Evolutionary conservation across 2,888 invertebrate species (phyloP), one percentile per base, ranked within the genome.

Genomic region (Orthosia cruda): DNA sequence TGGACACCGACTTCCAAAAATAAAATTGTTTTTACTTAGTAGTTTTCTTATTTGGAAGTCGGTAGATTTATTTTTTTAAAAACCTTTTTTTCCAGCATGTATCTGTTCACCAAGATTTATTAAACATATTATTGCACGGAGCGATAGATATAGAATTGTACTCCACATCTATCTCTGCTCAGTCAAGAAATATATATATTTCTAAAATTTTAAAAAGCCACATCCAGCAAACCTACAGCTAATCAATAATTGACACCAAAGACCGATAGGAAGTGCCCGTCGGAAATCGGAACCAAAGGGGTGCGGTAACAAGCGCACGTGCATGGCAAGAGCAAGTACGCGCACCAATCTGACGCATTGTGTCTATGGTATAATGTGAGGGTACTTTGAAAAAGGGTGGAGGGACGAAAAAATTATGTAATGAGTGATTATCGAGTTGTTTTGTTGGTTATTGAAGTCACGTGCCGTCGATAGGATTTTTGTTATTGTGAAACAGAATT

Each of bases 191-290:
- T 3, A 26, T 26, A 3, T 26, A 26, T 26, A 26, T 32, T 45
- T 54, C 18, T 61, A 12, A 57, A 16, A 4, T 26, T 26, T 4
- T 50, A 50, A 50, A 49, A 50, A 23, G 85, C 63, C 88, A 73
- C 72, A 70, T 87, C 87, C 64, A 87, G 88, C 40, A 61, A n/a
- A 61, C n/a, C 26, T 81, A 86, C 77, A 86, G 47, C 72, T 59
- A 67, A 90, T 90, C 88, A 87, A 91, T 90, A 87, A 91, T 90
- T 89, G 90, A 88, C 88, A 89, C 78, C 59, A 80, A 81, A 79
- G 78, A 80, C 85, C 71, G 78, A 83, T 88, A 81, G 93, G 93
- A 93, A 93, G 92, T 90, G 87, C 77, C 78, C 80, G 89, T 91
- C 91, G 91, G 92, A 89, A 89, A 91, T 86, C 88, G 90, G 90